Evolutionary conservation across 2,113 vertebrate genomes (phyloP).

Genomic region (Melanerpes aurifrons): DNA sequence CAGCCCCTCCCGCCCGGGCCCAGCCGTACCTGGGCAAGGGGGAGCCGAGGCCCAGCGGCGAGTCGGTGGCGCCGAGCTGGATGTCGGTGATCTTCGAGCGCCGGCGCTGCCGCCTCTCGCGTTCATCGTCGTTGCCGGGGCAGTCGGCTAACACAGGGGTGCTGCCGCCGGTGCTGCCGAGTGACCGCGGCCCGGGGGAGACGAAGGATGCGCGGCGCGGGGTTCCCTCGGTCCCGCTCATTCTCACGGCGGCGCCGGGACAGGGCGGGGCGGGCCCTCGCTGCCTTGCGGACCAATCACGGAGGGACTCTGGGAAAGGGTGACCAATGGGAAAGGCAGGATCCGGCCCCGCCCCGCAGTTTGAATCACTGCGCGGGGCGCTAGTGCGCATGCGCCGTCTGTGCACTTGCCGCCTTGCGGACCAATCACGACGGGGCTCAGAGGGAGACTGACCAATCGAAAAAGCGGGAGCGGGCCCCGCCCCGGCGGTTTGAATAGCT

Average conservation of each 20-base stretch:
- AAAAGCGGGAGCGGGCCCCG: background rate
- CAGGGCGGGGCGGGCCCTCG: no score
- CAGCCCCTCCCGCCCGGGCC: background rate
- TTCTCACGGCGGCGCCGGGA: no score
- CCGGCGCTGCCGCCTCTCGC: slow-evolving; percentile 86
- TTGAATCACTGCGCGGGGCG: no score
- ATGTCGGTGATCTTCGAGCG: slow-evolving; percentile 85
- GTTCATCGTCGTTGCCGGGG: slow-evolving; percentile 89
- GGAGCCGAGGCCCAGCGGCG: slow-evolving; percentile 73
- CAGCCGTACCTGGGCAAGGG: slow-evolving; percentile 48
- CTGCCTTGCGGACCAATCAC: background rate
- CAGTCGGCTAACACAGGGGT: slow-evolving; percentile 82
- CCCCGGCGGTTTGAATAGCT: background rate
- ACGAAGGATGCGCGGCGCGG: background rate
- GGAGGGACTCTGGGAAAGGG: no score
- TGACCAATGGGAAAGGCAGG: no score
- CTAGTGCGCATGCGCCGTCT: background rate
- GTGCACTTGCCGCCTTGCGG: no score
- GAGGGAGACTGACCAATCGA: background rate
- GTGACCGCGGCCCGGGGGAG: background rate
- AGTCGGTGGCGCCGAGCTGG: slow-evolving; percentile 76
- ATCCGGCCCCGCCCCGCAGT: no score
- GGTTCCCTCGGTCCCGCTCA: background rate
- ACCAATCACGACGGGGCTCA: background rate
- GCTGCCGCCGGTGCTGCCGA: slow-evolving; percentile 3